A percentile compares a stretch with the other conserved stretches of the same genome.
Evolutionary conservation across 2,797 vertebrate species (phyloP).

Genomic region (Mus caroli): DNA sequence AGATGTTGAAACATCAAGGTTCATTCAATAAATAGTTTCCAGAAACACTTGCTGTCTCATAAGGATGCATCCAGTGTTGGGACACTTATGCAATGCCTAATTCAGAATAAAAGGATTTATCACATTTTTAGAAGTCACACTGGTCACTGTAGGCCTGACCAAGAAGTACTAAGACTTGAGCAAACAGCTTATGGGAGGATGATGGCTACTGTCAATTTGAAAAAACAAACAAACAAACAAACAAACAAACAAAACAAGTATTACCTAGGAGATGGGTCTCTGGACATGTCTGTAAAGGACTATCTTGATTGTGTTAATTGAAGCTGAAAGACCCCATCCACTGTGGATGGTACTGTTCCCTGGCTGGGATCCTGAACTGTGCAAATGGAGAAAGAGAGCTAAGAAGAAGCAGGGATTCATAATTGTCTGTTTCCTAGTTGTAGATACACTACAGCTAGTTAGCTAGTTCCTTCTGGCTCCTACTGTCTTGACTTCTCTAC

Average conservation of each 20-base stretch:
- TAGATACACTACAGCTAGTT: no score
- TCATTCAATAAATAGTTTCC: background rate
- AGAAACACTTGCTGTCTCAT: background rate
- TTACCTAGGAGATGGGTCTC: background rate
- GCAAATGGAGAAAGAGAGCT: background rate
- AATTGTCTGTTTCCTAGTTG: background rate
- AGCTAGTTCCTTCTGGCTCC: background rate
- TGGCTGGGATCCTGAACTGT: background rate
- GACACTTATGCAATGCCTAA: background rate
- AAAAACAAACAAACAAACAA: background rate
- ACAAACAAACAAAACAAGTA: background rate
- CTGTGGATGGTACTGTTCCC: background rate
- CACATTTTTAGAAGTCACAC: background rate
- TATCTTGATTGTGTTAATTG: background rate
- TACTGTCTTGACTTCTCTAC: no score
- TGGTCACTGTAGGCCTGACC: background rate
- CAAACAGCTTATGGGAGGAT: background rate
- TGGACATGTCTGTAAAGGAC: background rate
- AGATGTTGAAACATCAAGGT: background rate
- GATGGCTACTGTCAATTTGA: background rate
- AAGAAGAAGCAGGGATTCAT: background rate
- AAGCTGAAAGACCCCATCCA: background rate
- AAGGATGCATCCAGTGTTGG: background rate
- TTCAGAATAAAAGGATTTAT: background rate
- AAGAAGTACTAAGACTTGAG: constrained; percentile 20